These are phyloP conservation scores for Kryphioiulus occultus DNA, from an alignment of 2,888 invertebrate species.

Conservation along the genomic window DNA sequence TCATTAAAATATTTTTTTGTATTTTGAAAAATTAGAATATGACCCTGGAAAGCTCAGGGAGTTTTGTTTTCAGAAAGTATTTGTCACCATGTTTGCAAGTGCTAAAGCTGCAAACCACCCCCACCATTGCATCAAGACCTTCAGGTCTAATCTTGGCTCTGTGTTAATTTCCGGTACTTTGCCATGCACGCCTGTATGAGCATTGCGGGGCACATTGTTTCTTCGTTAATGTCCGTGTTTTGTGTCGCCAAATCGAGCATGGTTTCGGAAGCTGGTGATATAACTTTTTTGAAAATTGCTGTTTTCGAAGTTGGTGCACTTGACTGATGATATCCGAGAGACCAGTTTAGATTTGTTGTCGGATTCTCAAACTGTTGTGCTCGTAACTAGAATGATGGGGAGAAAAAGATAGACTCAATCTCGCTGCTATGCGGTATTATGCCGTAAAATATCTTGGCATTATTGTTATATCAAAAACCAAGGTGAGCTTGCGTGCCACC, in stretches of 20 bases:
- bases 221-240: background rate
- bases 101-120: too few relatives aligned
- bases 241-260: background rate
- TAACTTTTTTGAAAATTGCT: background rate
- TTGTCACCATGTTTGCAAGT: too few relatives aligned
- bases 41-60: too few relatives aligned
- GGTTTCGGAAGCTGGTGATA: background rate
- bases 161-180: slow-evolving; percentile 4
- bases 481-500: background rate
- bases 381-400: background rate
- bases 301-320: background rate
- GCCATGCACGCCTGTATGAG: too few relatives aligned
- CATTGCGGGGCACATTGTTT: background rate
- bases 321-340: slow-evolving; percentile 7
- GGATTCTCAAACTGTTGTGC: background rate
- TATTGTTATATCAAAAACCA: slow-evolving; percentile 13
- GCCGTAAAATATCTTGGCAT: background rate
- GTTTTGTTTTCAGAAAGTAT: too few relatives aligned
- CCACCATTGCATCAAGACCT: too few relatives aligned
- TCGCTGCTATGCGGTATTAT: background rate
- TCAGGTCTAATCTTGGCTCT: background rate
- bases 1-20: too few relatives aligned
- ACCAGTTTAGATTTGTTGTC: background rate
- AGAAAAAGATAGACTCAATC: background rate
- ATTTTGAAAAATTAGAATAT: too few relatives aligned